Evolutionary conservation across 1,140 invertebrate species (phyloP).

Genomic region (Condylostylus longicornis): DNA sequence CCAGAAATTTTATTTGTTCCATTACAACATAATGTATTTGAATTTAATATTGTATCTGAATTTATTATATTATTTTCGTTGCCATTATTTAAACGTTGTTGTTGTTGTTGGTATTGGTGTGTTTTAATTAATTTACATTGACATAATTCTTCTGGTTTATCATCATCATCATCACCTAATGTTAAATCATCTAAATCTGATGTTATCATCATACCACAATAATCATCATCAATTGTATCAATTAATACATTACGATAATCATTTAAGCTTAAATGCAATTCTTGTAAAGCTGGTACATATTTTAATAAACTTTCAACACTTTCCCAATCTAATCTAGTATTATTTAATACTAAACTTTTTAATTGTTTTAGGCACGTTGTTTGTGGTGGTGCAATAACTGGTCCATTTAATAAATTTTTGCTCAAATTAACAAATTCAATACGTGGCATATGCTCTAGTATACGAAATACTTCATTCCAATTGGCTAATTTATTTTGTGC

Average conservation of each 20-base stretch:
- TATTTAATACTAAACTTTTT: slow-evolving; percentile 68
- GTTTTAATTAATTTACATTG: slow-evolving; percentile 4
- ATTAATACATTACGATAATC: slow-evolving; percentile 55
- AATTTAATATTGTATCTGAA: neutral
- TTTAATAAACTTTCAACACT: slow-evolving; percentile 62
- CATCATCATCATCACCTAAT: slow-evolving; percentile 38
- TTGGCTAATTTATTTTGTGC: slow-evolving; percentile 75
- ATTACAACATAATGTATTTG: too few species aligned
- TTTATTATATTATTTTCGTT: neutral
- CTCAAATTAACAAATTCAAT: slow-evolving; percentile 82
- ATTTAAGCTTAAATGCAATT: slow-evolving; percentile 79
- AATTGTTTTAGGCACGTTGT: slow-evolving; percentile 43
- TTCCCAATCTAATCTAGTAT: slow-evolving; percentile 68
- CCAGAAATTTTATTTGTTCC: too few species aligned
- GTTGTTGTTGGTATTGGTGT: neutral
- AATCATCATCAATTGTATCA: slow-evolving; percentile 27
- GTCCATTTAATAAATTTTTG: slow-evolving; percentile 63
- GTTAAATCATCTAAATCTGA: slow-evolving; percentile 41
- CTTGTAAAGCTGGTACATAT: slow-evolving; percentile 61
- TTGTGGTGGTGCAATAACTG: slow-evolving; percentile 32
- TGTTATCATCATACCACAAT: too few species aligned
- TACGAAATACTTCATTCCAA: slow-evolving; percentile 75
- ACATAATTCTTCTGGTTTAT: slow-evolving; percentile 7
- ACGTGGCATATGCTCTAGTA: slow-evolving; percentile 69
- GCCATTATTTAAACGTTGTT: too few species aligned